Conservation (phyloP, 2,888 invertebrate species). For the Trissolcus brochymenae region DNA sequence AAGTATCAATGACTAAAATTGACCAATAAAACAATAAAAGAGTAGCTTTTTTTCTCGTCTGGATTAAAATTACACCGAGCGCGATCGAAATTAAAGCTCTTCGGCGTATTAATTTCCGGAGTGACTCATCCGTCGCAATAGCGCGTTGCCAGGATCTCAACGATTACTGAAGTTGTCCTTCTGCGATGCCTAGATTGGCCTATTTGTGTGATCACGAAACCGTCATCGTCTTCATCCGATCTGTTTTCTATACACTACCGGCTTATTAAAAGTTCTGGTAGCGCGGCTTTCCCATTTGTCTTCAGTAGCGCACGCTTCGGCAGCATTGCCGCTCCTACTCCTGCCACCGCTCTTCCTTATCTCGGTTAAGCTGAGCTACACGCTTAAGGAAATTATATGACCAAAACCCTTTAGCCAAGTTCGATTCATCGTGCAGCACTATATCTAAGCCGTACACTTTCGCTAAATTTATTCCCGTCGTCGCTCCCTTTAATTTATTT, state of each 20-base stretch:
- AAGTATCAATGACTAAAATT: no score
- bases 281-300: constrained; percentile 49
- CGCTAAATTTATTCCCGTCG: constrained; percentile 32
- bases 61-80: constrained; percentile 56
- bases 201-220: constrained; percentile 58
- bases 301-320: constrained; percentile 47
- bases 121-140: constrained; percentile 50
- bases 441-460: constrained; percentile 33
- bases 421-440: constrained; percentile 39
- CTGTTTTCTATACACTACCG: constrained; percentile 44
- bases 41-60: not conserved
- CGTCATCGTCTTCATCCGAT: constrained; percentile 50
- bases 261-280: constrained; percentile 53
- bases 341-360: constrained; percentile 16
- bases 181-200: constrained; percentile 57
- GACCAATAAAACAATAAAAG: no score
- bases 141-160: constrained; percentile 51
- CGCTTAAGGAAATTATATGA: constrained; percentile 41
- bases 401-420: constrained; percentile 41
- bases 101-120: constrained; percentile 59
- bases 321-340: constrained; percentile 19
- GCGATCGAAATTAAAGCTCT: constrained; percentile 56
- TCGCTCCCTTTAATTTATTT: constrained; percentile 23
- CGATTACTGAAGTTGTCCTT: constrained; percentile 54
- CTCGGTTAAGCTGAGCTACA: constrained; percentile 29